phyloP scores from a whole-genome alignment of 2,797 vertebrate species.

The Dromococcyx pavoninus region DNA sequence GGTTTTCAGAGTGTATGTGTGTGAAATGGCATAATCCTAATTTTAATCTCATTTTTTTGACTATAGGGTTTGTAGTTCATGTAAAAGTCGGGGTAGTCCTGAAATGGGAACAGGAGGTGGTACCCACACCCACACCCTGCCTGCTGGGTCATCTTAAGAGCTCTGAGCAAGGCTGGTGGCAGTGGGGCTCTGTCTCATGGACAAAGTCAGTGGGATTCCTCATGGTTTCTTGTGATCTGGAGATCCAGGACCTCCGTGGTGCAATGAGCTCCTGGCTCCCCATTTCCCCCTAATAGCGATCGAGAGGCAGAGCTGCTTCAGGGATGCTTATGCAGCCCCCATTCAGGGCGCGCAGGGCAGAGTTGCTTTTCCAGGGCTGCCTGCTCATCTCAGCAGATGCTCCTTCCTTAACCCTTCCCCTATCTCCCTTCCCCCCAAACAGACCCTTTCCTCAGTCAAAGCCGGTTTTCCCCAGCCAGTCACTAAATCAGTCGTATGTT shows the following conservation, averaged over 20 bases:
- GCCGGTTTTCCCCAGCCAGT: not conserved
- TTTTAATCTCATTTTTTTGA: not conserved
- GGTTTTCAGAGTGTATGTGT: not conserved
- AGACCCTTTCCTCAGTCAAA: not conserved
- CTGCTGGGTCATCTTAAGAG: not conserved
- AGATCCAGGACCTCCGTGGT: not conserved
- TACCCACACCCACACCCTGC: not conserved
- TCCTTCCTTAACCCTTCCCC: not conserved
- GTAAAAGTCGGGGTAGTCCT: not conserved
- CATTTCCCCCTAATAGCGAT: fast-evolving
- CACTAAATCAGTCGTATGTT: not conserved
- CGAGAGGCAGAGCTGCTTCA: not conserved
- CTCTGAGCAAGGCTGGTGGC: not conserved
- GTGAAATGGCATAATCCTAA: not conserved
- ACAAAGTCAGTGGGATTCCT: fast-evolving
- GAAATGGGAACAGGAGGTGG: not conserved
- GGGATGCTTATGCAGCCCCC: not conserved
- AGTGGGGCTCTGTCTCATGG: not conserved
- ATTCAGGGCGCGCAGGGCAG: fast-evolving
- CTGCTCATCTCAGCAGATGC: not conserved
- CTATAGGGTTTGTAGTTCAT: not conserved
- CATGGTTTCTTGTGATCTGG: fast-evolving
- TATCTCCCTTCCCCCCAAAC: not conserved
- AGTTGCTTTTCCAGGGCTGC: not conserved
- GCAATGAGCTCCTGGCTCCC: not conserved